A percentile compares a stretch with the other conserved stretches of the same genome.
Evolutionary conservation across 2,888 invertebrate species (phyloP).

Genomic region (Lasioglossum zephyrum): DNA sequence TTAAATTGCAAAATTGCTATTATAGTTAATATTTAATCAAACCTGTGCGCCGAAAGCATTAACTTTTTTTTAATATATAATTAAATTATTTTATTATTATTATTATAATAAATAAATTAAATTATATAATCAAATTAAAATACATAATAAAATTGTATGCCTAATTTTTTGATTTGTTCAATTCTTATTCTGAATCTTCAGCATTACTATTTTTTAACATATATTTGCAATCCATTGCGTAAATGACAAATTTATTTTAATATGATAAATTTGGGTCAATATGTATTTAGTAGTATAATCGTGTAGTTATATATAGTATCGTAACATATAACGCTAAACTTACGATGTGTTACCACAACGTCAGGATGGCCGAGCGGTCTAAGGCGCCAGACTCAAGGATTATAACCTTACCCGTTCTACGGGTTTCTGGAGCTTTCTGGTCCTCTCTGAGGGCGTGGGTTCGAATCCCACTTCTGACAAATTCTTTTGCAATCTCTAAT

Average conservation of each 20-base stretch:
- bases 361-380: conserved; percentile 88
- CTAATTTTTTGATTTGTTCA: background rate
- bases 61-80: too few species aligned
- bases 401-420: conserved; percentile 63
- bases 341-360: conserved; percentile 62
- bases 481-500: conserved; percentile 72
- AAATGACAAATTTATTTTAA: background rate
- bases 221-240: background rate
- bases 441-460: conserved; percentile 87
- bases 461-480: conserved; percentile 88
- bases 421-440: conserved; percentile 80
- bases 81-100: too few species aligned
- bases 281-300: background rate
- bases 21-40: too few species aligned
- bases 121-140: too few species aligned
- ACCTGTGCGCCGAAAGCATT: too few species aligned
- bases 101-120: too few species aligned
- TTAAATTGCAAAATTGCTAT: too few species aligned
- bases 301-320: background rate
- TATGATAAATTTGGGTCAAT: background rate
- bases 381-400: conserved; percentile 88
- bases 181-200: background rate
- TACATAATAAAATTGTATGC: too few species aligned
- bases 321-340: rapidly evolving
- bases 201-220: background rate